phyloP scores from a whole-genome alignment of 2,888 invertebrate genomes.

The Cordilura impudica region DNA sequence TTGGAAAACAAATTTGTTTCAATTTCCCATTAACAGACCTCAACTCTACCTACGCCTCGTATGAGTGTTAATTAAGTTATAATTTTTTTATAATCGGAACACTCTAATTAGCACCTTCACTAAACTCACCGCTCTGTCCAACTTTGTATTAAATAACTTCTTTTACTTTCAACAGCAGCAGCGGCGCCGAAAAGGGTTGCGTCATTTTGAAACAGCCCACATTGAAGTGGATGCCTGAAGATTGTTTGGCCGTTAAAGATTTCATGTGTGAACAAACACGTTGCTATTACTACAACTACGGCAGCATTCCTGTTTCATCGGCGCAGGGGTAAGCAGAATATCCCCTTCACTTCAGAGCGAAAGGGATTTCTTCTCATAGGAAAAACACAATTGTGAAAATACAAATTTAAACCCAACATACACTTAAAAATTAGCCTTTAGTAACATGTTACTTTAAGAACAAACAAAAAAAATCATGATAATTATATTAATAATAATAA shows the following conservation, averaged over 20 bases:
- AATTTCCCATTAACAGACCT: no score
- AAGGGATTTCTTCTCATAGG: conserved; percentile 62
- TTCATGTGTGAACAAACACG: conserved; percentile 94
- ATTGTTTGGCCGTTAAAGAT: conserved; percentile 90
- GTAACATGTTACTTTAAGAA: conserved; percentile 63
- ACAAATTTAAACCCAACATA: conserved; percentile 61
- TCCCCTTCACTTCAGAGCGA: conserved; percentile 24
- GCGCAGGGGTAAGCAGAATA: conserved; percentile 89
- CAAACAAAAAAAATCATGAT: conserved; percentile 58
- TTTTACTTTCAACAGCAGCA: conserved; percentile 78
- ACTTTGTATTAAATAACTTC: conserved; percentile 30
- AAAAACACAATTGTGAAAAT: conserved; percentile 66
- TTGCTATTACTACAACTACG: conserved; percentile 94
- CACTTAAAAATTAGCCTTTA: conserved; percentile 61
- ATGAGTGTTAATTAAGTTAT: no score
- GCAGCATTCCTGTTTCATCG: conserved; percentile 92
- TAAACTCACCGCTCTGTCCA: no score
- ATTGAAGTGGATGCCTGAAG: conserved; percentile 89
- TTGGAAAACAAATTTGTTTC: no score
- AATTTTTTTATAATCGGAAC: no score
- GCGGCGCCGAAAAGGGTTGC: conserved; percentile 84
- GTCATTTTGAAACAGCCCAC: conserved; percentile 87
- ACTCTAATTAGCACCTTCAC: no score
- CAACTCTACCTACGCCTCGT: no score
- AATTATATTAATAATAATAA: conserved; percentile 65